Conservation (phyloP, 2,797 vertebrate genomes). For the Taenioides sp. region DNA sequence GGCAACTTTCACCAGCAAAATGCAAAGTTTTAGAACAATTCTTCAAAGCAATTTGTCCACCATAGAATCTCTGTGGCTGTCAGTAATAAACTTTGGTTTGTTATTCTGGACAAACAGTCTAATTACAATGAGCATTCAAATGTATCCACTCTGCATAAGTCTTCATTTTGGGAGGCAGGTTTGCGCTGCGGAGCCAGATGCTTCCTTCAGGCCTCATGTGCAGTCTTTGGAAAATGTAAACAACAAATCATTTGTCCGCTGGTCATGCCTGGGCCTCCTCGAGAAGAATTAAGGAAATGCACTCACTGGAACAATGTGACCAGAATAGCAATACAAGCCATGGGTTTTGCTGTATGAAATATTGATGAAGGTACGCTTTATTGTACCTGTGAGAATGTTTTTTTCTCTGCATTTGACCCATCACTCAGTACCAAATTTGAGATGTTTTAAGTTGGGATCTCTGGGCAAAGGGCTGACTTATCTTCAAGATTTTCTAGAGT, state of each 20-base stretch:
- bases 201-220: conserved; percentile 43
- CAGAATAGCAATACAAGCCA: not conserved
- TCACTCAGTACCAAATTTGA: not conserved
- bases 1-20: not conserved
- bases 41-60: not conserved
- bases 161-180: conserved; percentile 53
- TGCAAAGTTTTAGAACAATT: conserved; percentile 1
- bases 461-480: too few species aligned
- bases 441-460: too few species aligned
- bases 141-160: conserved; percentile 55
- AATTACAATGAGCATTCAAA: conserved; percentile 56
- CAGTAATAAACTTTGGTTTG: conserved; percentile 23
- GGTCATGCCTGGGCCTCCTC: conserved; percentile 27
- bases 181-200: conserved; percentile 63
- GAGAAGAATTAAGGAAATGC: conserved; percentile 11
- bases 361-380: not conserved
- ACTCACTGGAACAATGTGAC: conserved; percentile 4
- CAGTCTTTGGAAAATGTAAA: conserved; percentile 52
- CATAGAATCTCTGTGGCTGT: not conserved
- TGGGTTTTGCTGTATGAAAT: not conserved
- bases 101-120: conserved; percentile 43
- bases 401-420: not conserved
- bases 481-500: too few species aligned
- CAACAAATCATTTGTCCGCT: conserved; percentile 35
- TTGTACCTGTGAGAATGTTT: not conserved